Base-by-base conservation (phyloP, 2,797 vertebrate genomes). In the Coreius guichenoti region DNA sequence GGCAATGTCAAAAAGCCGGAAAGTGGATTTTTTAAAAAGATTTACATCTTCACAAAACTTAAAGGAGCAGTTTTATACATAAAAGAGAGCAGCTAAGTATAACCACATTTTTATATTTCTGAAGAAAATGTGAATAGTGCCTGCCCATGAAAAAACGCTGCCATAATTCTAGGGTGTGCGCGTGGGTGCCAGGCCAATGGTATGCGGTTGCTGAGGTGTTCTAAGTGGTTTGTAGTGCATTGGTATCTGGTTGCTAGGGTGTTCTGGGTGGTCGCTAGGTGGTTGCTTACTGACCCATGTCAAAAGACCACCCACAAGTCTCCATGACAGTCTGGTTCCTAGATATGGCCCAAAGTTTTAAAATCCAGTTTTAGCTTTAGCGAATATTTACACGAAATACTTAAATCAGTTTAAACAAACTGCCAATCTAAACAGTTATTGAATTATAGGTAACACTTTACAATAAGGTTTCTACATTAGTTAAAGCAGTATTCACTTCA, bases 191-290 rank as follows among this genome's bases (percentile, higher is more conserved):
- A 47, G 56, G 14, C n/a, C 19, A 43, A 5, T 49, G 26, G 36
- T 31, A 36, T 47, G 70, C 13, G 29, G 70, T 82, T 74, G 54
- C 68, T 63, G 69, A 63, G 54, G 26, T 31, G 26, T 63, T 73
- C 56, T 31, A 16, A 61, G 54, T 63, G 68, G 51, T 73, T 82
- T 82, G 61, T 47, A 80, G 43, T 51, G 29, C 45, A 9, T 69
- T 68, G 63, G 63, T 80, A n/a, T 80, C 79, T 23, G 2, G 79
- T 80, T 81, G 65, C 79, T 82, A 74, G 51, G 69, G 70, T 61
- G 26, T 75, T 74, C 63, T 81, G 79, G 79, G 79, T 81, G 79
- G 79, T 81, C 79, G 70, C 54, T 82, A 73, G 69, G 81, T 82
- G 68, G 68, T 61, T 74, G 54, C 51, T 75, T 75, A 74, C 54